A percentile compares a stretch with the other conserved stretches of the same genome.
These are phyloP conservation scores for Vidua chalybeata DNA, from an alignment of 2,113 vertebrate species.

Conservation along the genomic window DNA sequence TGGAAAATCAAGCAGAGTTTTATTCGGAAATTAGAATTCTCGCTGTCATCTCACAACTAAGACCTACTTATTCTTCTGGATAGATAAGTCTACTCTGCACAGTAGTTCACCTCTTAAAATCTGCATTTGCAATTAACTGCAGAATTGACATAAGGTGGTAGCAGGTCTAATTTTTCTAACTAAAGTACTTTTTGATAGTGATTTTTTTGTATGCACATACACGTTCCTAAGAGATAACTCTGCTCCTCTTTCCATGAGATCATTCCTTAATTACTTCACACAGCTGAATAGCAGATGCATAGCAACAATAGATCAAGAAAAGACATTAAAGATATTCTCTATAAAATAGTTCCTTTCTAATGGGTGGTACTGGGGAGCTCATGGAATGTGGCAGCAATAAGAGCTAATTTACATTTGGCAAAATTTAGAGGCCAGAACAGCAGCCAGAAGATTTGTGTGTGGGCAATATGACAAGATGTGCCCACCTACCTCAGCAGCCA, in stretches of 20 bases:
- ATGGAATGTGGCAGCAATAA: slow-evolving; percentile 39
- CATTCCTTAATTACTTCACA: slow-evolving; percentile 35
- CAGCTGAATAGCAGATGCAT: slow-evolving; percentile 26
- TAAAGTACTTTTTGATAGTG: neutral
- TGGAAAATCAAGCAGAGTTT: neutral
- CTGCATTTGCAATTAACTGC: slow-evolving; percentile 13
- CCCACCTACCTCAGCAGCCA: neutral
- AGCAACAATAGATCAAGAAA: slow-evolving; percentile 15
- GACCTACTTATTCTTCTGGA: neutral
- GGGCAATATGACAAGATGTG: neutral
- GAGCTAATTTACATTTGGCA: neutral
- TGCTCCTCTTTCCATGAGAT: neutral
- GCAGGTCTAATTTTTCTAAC: neutral
- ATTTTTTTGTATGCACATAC: neutral
- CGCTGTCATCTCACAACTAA: neutral
- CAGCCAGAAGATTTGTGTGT: neutral
- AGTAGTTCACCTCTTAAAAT: neutral
- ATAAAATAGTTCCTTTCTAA: neutral
- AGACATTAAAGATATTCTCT: neutral
- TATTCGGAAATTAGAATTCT: neutral
- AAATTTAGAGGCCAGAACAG: slow-evolving; percentile 48
- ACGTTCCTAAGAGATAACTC: neutral
- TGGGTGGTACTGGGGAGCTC: neutral
- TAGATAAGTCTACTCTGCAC: neutral
- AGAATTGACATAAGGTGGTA: neutral